Evolutionary conservation across 2,113 vertebrate species (phyloP), one percentile per base, ranked within the genome.

Genomic region (Andinoacara biseriatus): DNA sequence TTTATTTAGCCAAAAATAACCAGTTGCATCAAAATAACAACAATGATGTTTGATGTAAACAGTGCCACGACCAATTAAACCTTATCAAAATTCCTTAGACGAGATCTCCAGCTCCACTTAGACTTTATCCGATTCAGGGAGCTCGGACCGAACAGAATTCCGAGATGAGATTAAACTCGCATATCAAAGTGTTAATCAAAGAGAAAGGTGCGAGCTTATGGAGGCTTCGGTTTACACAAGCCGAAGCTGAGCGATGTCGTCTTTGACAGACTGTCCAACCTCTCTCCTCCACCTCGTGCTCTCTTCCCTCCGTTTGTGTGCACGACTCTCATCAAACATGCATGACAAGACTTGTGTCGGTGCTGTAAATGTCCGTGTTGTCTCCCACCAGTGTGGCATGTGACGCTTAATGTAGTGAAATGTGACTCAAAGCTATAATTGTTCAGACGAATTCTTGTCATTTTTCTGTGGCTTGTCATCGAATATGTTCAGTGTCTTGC

Each of bases 281-380:
- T 63, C 76, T 77, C 81, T 75, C 89, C 89, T 86, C 74, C 76
- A 43, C 72, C 86, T 87, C 79, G 49, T 20, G 54, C 89, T 86
- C 80, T 82, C 31, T 59, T 52, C 88, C 60, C 61, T 61, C 38
- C 62, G 80, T 78, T 59, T 74, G 74, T 91, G 81, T 93, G 93
- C 93, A 94, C 84, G 92, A 74, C 58, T 92, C 80, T 87, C 17
- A 78, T 91, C 87, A 74, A 82, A 87, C 74, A 58, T 85, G 94
- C 94, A 95, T 93, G 93, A 90, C 69, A 83, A 85, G 62, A 80
- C 76, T 79, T 17, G 59, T 91, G 85, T 83, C 89, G 35, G 85
- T 91, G 78, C 76, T 80, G 82, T 76, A 72, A 74, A 57, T 82
- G 87, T 89, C 61, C 69, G 84, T 46, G 8, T 76, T 62, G 80